Base-by-base conservation (phyloP, 2,888 invertebrate species). In the Elmis aenea region DNA sequence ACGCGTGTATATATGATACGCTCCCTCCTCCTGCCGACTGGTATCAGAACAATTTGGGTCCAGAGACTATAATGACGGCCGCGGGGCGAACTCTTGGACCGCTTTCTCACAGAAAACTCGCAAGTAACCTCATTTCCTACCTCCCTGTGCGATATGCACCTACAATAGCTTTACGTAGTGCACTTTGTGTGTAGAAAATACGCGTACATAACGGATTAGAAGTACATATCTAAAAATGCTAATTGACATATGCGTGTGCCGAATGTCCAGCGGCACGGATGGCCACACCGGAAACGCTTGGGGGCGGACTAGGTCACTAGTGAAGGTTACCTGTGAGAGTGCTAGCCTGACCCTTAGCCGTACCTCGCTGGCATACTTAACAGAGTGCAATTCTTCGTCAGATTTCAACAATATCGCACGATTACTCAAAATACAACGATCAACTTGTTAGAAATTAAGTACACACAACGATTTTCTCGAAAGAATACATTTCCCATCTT, bases 81-180 rank as follows among this genome's bases (percentile, higher is more conserved):
- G 64, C 62, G 65, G 65, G 66, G 63, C 64, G 56, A 59, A 58
- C 55, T 57, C 60, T 62, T 64, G 65, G 67, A 67, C 67, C 67
- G 68, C 69, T 69, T 69, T 69, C 69, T 68, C 67, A 63, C 58
- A 58, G 57, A 55, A 54, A 58, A 57, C 56, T 60, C 58, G 57
- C 54, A 50, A 50, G 53, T 66, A 67, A 67, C 66, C 66, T 66
- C 64, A 61, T 64, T 65, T 45, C 25, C 27, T 35, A 29, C 38
- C 29, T 29, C 38, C 42, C 38, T 31, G 44, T 44, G 44, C 44
- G 37, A 40, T 44, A 44, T 44, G 44, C 33, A 44, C 36, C 36
- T 35, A 31, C 43, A 32, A 38, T 38, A 22, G 13, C 16, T 13
- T 18, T 8, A 2, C 10, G 10, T 14, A 12, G 21, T 34, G 30